Evolutionary conservation across 2,888 invertebrate genomes (phyloP).

Genomic region (Lucinisca nassula): DNA sequence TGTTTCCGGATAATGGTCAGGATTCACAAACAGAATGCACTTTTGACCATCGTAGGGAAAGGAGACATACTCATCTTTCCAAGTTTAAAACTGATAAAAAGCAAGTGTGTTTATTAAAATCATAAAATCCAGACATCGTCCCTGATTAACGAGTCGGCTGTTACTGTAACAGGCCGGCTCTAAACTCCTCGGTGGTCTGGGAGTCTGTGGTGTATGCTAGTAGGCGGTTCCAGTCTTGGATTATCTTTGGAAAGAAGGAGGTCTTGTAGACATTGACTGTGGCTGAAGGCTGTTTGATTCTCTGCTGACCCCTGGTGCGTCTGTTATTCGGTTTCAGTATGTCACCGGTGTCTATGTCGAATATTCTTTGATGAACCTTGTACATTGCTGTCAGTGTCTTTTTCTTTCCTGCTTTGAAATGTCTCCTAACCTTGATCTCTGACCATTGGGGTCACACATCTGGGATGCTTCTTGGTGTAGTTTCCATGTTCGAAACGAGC

Average conservation of each 20-base stretch:
- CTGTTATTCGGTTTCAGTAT: neutral
- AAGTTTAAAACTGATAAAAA: neutral
- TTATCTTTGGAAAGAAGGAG: neutral
- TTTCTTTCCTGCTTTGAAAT: neutral
- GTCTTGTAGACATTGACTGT: neutral
- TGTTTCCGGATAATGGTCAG: slow-evolving; percentile 4
- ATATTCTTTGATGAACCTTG: neutral
- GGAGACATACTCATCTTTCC: neutral
- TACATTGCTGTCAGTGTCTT: neutral
- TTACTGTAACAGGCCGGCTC: neutral
- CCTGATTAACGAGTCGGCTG: neutral
- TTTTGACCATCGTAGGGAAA: neutral
- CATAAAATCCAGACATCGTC: neutral
- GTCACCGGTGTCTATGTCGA: neutral
- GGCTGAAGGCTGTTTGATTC: neutral
- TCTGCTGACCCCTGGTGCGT: neutral
- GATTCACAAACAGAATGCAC: neutral
- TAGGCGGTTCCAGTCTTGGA: neutral
- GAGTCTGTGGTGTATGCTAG: neutral
- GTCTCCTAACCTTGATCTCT: neutral
- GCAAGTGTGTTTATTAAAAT: neutral
- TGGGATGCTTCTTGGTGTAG: neutral
- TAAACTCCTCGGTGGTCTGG: neutral
- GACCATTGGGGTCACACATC: neutral
- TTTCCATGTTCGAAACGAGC: neutral